Conservation (phyloP, 2,113 vertebrate genomes). For the Tragelaphus buxtoni region DNA sequence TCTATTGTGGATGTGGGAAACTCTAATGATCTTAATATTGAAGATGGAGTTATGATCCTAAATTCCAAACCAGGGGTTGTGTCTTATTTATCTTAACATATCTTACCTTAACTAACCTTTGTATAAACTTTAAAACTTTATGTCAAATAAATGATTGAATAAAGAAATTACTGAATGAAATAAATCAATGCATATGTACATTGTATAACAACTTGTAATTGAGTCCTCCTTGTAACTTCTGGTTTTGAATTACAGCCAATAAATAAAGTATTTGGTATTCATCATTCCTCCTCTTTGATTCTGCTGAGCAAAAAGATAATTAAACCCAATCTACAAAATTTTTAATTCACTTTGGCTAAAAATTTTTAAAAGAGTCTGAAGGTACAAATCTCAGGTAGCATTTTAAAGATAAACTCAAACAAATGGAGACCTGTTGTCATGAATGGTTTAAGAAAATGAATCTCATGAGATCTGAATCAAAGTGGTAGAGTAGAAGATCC, state of each 20-base stretch:
- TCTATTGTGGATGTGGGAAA: neutral
- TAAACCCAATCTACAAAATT: neutral
- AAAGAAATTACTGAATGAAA: neutral
- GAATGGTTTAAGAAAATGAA: neutral
- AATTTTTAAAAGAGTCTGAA: neutral
- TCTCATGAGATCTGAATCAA: neutral
- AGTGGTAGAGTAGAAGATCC: neutral
- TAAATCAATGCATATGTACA: neutral
- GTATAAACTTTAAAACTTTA: neutral
- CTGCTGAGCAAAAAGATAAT: neutral
- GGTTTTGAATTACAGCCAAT: neutral
- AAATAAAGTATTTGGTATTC: neutral
- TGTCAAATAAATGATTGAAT: neutral
- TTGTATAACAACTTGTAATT: neutral
- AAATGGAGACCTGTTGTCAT: neutral
- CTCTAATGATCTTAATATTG: neutral
- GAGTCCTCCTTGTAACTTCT: neutral
- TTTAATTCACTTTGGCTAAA: neutral
- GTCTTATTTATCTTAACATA: neutral
- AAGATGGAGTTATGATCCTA: neutral
- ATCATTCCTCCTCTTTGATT: neutral
- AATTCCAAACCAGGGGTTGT: neutral
- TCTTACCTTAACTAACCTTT: neutral
- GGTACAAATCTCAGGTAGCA: neutral
- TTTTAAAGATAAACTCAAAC: neutral